Base-by-base conservation (phyloP, 2,113 vertebrate species). In the Regulus satrapa region DNA sequence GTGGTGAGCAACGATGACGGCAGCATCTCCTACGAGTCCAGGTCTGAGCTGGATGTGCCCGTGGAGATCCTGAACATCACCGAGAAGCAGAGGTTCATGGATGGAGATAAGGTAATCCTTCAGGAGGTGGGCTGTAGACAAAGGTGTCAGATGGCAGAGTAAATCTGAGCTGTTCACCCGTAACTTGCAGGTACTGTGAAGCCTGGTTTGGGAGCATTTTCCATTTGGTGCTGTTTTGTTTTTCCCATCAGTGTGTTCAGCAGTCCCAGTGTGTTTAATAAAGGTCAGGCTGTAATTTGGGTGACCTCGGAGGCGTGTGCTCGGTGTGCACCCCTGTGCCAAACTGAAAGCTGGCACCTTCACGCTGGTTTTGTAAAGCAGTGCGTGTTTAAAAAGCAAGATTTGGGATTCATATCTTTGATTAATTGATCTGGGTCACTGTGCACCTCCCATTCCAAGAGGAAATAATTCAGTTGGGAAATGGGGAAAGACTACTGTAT, bases 11-110 rank as follows among this genome's bases (percentile, higher is more conserved):
- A 99, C 1, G 99, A 99, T 9, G 99, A 99, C 14, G 99, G 99
- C 95, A 99, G 98, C 97, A 99, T 99, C 95, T 99, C 99, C 4
- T 99, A 99, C 0, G 99, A 99, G 75, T 99, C 99, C 3, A 97
- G 99, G 43, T 99, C 99, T 2, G 99, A 99, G 61, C 98, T 99
- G 14, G 99, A 99, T 5, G 99, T 99, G 55, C 99, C 99, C 0
- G 99, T 99, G 34, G 99, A 99, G 93, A 99, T 99, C 96, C 98
- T 99, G 26, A 99, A 99, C 75, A 99, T 99, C 79, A 99, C 99
- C 0, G 99, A 99, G 76, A 99, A 99, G 95, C 99, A 99, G 78
- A 98, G 99, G 77, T 99, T 99, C 96, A 99, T 99, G 99, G 99
- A 99, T 84, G 99, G 99, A 96, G 99, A 99, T 83, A 99, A 99